Evolutionary conservation across 2,113 vertebrate genomes (phyloP), one percentile per base, ranked within the genome.

Genomic region (Phylloscopus trochilus): DNA sequence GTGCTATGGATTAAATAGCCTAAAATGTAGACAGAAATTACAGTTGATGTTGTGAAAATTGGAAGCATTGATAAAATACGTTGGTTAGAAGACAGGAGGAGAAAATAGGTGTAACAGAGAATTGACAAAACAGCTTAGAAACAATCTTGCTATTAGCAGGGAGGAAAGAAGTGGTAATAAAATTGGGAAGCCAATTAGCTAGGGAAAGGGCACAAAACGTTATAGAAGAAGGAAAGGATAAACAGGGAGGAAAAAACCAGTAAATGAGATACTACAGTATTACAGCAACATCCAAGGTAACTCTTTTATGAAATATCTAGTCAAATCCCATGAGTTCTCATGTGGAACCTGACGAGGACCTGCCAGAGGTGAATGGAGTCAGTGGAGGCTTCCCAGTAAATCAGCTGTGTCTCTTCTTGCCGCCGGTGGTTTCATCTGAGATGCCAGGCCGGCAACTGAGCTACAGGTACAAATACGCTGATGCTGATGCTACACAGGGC

Each of bases 141-240:
- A 86, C 26, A 82, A 60, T 58, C 43, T 43, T 80, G 59, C 51
- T 94, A 52, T 85, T 87, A 79, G 63, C 69, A 80, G 81, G 39
- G 67, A 93, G 30, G 43, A 94, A 92, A 95, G 39, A 94, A 77
- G 43, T 69, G 8, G 30, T 51, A 90, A 93, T 90, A 94, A 85
- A 91, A 84, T n/a, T 80, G 43, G 33, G 35, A 90, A 88, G 68
- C 10, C 53, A 87, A 44, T 84, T 84, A 81, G 35, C 28, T 44
- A 60, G 30, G 76, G 67, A 89, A 90, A 93, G 37, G 52, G 47
- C 33, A 92, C 33, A 62, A 85, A 89, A 89, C 81, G 35, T 17
- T 83, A 10, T 3, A 53, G 23, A n/a, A 88, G 59, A 83, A 80
- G 26, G 39, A 72, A 92, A 81, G 21, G 2, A 75, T 85, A 86